Conservation (phyloP, 2,113 vertebrate genomes). For the Clarias gariepinus region DNA sequence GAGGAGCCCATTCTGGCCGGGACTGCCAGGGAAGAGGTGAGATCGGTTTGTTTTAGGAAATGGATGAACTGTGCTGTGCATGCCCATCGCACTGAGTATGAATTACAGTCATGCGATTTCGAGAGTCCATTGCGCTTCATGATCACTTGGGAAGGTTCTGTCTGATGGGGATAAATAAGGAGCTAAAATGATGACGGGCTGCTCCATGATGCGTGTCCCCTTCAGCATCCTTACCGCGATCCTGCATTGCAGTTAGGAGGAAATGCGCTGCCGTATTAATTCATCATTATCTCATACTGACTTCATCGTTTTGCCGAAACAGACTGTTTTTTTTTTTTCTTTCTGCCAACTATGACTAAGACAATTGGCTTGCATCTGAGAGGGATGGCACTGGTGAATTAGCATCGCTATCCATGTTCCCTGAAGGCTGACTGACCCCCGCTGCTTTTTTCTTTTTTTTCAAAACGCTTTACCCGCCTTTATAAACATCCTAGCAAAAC, state of each 20-base stretch:
- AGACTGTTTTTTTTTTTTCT: background rate
- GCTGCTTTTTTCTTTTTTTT: background rate
- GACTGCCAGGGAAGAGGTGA: slow-evolving; percentile 58
- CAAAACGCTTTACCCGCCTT: background rate
- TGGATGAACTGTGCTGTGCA: background rate
- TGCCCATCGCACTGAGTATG: background rate
- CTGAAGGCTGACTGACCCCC: background rate
- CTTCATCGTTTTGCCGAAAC: background rate
- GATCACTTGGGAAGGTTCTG: no score
- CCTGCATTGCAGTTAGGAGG: slow-evolving; percentile 47
- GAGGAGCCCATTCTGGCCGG: slow-evolving; percentile 53
- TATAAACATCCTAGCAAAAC: background rate
- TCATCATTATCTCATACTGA: background rate
- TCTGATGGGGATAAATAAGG: background rate
- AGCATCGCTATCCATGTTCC: background rate
- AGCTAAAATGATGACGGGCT: background rate
- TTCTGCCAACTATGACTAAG: background rate
- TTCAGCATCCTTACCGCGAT: slow-evolving; percentile 6
- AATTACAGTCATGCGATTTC: background rate
- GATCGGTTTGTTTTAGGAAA: background rate
- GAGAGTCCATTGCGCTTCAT: background rate
- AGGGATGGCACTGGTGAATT: background rate
- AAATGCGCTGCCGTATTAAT: slow-evolving; percentile 14
- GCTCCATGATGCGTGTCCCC: slow-evolving; percentile 13
- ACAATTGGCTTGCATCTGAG: background rate